phyloP scores from a whole-genome alignment of 2,888 invertebrate genomes.

The Periphyllus acericola region DNA sequence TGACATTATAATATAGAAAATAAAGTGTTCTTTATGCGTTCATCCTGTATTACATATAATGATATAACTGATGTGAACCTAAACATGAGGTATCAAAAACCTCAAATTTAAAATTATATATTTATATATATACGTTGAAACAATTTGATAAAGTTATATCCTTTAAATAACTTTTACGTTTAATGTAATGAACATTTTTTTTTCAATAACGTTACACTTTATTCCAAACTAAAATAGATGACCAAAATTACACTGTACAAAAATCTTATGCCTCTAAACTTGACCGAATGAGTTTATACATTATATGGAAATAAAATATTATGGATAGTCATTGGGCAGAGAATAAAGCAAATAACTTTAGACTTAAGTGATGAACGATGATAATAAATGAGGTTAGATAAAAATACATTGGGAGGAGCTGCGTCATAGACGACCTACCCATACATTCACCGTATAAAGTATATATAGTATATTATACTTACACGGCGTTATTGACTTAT shows the following conservation, averaged over 20 bases:
- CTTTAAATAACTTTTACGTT: too few relatives aligned
- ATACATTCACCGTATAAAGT: not conserved
- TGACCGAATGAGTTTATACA: not conserved
- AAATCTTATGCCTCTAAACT: not conserved
- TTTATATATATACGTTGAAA: too few relatives aligned
- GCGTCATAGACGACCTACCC: not conserved
- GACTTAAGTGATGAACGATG: not conserved
- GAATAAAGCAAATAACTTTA: slow-evolving; percentile 14
- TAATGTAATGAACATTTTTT: too few relatives aligned
- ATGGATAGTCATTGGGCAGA: not conserved
- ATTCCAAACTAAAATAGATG: not conserved
- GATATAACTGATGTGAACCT: too few relatives aligned
- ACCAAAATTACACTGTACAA: not conserved
- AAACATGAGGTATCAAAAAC: too few relatives aligned
- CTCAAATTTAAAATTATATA: too few relatives aligned
- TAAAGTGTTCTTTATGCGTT: too few relatives aligned
- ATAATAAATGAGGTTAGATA: slow-evolving; percentile 33
- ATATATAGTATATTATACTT: not conserved
- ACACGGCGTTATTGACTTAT: slow-evolving; percentile 7
- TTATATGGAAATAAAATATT: not conserved
- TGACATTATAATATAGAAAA: too few relatives aligned
- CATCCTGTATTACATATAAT: too few relatives aligned
- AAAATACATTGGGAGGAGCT: not conserved
- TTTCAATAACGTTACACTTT: not conserved
- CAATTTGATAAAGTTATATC: too few relatives aligned